These are phyloP conservation scores for Tachystola acroxantha DNA, from an alignment of 2,888 invertebrate species.

Conservation along the genomic window DNA sequence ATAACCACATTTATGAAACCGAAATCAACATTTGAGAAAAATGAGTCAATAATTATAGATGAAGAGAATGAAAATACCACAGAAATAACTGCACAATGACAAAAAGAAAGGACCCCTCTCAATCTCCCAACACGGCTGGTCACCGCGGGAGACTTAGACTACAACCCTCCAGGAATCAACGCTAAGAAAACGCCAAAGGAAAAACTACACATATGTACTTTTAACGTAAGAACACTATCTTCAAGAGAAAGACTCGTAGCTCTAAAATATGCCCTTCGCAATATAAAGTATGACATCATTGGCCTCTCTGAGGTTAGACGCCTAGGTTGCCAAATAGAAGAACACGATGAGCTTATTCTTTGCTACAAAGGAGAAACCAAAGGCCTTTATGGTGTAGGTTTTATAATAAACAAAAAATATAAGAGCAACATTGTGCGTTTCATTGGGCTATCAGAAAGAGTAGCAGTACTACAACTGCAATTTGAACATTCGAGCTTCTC, in stretches of 20 bases:
- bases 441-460: conserved; percentile 16
- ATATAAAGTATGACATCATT: conserved; percentile 18
- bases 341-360: conserved; percentile 18
- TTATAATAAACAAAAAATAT: conserved; percentile 15
- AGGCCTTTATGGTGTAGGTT: conserved; percentile 20
- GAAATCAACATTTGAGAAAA: not conserved
- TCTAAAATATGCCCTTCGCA: conserved; percentile 11
- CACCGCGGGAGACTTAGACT: not conserved
- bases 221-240: too few species aligned
- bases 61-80: not conserved
- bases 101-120: not conserved
- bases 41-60: not conserved
- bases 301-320: conserved; percentile 19
- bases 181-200: not conserved
- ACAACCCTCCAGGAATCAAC: not conserved
- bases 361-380: conserved; percentile 13
- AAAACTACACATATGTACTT: not conserved
- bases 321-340: conserved; percentile 16
- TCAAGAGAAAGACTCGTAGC: conserved; percentile 5
- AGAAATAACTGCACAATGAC: not conserved
- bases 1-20: not conserved
- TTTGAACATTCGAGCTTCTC: too few species aligned
- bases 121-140: too few species aligned
- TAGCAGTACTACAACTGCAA: conserved; percentile 15
- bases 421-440: conserved; percentile 13